Conservation (phyloP, 2,888 invertebrate species). For the Stegophylla sp. region DNA sequence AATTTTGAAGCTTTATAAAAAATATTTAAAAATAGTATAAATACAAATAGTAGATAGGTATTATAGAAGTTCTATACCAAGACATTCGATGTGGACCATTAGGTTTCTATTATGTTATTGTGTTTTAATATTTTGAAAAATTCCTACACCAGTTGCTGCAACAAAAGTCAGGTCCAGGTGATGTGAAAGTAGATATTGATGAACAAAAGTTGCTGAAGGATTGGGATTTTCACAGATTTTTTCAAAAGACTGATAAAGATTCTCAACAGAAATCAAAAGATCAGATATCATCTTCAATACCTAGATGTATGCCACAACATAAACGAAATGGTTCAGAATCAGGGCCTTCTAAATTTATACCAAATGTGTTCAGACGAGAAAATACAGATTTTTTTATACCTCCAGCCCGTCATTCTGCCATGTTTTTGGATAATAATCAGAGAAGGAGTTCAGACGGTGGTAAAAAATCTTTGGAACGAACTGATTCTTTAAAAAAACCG, state of each 20-base stretch:
- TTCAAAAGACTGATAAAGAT: constrained; percentile 66
- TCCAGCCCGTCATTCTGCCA: constrained; percentile 75
- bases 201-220: constrained; percentile 83
- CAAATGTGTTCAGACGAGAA: constrained; percentile 74
- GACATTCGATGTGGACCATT: constrained; percentile 14
- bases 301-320: constrained; percentile 62
- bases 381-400: constrained; percentile 84
- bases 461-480: constrained; percentile 65
- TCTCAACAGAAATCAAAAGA: constrained; percentile 57
- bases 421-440: constrained; percentile 68
- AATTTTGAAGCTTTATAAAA: background rate
- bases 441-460: constrained; percentile 63
- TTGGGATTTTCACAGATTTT: constrained; percentile 87
- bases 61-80: constrained; percentile 15
- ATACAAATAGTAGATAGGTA: background rate
- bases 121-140: constrained; percentile 58
- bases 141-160: constrained; percentile 51
- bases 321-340: constrained; percentile 62
- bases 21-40: background rate
- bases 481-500: constrained; percentile 69
- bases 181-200: constrained; percentile 69
- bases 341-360: constrained; percentile 50
- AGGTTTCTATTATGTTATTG: constrained; percentile 29
- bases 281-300: constrained; percentile 63
- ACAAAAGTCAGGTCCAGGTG: constrained; percentile 45